Evolutionary conservation across 2,113 vertebrate genomes (phyloP).

Genomic region (Periophthalmodon schlosseri): DNA sequence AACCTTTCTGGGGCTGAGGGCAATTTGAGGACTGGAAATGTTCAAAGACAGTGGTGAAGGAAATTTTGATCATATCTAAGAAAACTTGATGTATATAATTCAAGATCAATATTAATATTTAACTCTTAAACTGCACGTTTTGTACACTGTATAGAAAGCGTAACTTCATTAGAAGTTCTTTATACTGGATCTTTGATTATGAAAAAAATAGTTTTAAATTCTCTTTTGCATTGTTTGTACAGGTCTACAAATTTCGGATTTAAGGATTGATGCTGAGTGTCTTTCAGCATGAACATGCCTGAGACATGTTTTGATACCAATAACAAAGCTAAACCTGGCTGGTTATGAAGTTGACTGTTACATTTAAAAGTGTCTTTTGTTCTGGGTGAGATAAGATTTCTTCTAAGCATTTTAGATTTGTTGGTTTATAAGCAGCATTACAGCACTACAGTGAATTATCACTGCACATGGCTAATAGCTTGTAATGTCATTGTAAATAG

Average conservation of each 20-base stretch:
- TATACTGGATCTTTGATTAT: constrained; percentile 73
- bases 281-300: constrained; percentile 66
- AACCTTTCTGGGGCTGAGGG: constrained; percentile 25
- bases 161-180: constrained; percentile 63
- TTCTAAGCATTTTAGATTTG: constrained; percentile 60
- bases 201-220: constrained; percentile 48
- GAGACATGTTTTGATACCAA: constrained; percentile 70
- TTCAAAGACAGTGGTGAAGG: constrained; percentile 55
- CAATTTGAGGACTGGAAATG: constrained; percentile 44
- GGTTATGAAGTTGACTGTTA: constrained; percentile 78
- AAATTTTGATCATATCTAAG: constrained; percentile 62
- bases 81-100: constrained; percentile 70
- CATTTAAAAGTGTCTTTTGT: constrained; percentile 57
- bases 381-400: constrained; percentile 50
- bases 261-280: constrained; percentile 54
- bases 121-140: constrained; percentile 76
- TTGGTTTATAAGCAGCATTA: constrained; percentile 66
- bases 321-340: constrained; percentile 72
- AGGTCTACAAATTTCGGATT: constrained; percentile 60
- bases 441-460: constrained; percentile 61
- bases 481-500: constrained; percentile 68
- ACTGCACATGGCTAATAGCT: constrained; percentile 65
- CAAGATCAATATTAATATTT: constrained; percentile 73
- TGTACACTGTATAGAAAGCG: constrained; percentile 76
- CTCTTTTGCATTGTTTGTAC: constrained; percentile 68